A percentile compares a stretch with the other conserved stretches of the same genome.
Conservation (phyloP, 2,113 vertebrate species). For the Girardinichthys multiradiatus region DNA sequence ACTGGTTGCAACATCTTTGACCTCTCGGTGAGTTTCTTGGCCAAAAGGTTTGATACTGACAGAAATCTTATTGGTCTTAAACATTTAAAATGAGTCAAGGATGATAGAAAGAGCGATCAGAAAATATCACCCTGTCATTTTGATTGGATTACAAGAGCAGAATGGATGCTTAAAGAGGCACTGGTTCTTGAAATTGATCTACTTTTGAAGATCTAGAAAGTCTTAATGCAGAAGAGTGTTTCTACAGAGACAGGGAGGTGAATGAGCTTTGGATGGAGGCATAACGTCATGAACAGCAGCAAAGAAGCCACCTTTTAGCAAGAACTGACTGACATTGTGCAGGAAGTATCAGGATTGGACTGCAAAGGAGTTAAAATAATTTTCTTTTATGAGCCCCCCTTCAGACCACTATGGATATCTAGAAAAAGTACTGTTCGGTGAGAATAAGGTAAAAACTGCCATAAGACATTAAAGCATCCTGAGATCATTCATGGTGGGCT, state of each 20-base stretch:
- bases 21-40: slow-evolving; percentile 1
- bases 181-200: not conserved
- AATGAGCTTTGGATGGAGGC: not conserved
- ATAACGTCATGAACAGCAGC: not conserved
- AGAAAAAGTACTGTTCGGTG: not conserved
- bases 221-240: not conserved
- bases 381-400: not conserved
- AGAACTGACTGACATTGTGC: no score
- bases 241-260: not conserved
- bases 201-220: no score
- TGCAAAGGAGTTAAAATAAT: not conserved
- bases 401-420: not conserved
- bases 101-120: not conserved
- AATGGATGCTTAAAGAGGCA: not conserved
- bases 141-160: not conserved
- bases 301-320: no score
- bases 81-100: not conserved
- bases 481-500: not conserved
- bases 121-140: not conserved
- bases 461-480: not conserved
- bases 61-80: not conserved
- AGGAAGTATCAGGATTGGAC: no score
- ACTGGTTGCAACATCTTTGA: not conserved
- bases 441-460: not conserved
- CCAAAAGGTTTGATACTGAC: not conserved